phyloP scores from a whole-genome alignment of 2,797 vertebrate species.

The Helostoma temminkii region DNA sequence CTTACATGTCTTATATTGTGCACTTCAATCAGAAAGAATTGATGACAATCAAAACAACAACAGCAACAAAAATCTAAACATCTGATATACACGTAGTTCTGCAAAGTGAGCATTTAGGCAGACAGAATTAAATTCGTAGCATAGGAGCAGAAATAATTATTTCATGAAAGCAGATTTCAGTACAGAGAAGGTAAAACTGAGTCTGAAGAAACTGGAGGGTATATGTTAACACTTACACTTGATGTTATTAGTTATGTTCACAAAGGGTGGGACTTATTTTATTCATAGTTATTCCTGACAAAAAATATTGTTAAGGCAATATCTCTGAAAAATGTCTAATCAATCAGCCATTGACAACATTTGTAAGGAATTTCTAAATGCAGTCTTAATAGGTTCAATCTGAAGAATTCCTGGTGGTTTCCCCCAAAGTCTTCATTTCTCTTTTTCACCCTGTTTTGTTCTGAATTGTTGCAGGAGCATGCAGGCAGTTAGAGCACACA shows the following conservation, averaged over 20 bases:
- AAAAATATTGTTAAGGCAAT: background rate
- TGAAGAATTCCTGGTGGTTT: constrained; percentile 27
- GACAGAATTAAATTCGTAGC: background rate
- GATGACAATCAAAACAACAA: no score
- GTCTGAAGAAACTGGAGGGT: no score
- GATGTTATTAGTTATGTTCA: constrained; percentile 9
- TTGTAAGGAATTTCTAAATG: constrained; percentile 20
- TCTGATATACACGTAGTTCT: background rate
- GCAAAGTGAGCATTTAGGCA: background rate
- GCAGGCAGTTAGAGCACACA: constrained; percentile 59
- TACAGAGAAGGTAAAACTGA: no score
- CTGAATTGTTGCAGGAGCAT: constrained; percentile 50
- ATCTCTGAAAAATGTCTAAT: background rate
- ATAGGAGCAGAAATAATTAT: background rate
- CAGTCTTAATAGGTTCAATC: constrained; percentile 29
- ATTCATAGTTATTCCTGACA: background rate
- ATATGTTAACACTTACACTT: background rate
- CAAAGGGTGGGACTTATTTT: background rate
- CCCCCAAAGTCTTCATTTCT: constrained; percentile 22
- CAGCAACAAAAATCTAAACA: no score
- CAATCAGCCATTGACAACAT: constrained; percentile 24
- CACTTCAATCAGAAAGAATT: no score
- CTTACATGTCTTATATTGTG: no score
- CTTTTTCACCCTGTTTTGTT: constrained; percentile 47
- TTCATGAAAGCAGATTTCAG: background rate